Conservation (phyloP, 1,140 invertebrate genomes). For the Maconellicoccus hirsutus region DNA sequence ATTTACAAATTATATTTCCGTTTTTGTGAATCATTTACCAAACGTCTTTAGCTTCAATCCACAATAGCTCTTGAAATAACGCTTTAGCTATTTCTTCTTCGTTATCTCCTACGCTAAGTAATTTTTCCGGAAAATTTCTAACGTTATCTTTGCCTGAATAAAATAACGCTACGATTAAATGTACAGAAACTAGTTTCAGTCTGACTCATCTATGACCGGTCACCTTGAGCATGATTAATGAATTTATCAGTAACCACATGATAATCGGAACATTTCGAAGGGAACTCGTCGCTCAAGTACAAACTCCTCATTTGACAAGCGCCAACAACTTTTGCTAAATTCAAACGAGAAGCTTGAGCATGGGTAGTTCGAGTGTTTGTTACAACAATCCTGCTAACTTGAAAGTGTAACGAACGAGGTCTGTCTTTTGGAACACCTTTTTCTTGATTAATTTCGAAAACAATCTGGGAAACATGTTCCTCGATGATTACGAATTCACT, state of each 20-base stretch:
- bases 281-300: constrained; percentile 61
- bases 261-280: constrained; percentile 49
- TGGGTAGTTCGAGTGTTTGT: constrained; percentile 66
- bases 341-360: constrained; percentile 47
- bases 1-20: no score
- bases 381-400: constrained; percentile 63
- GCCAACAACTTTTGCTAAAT: constrained; percentile 60
- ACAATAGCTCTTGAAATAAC: constrained; percentile 54
- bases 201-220: no score
- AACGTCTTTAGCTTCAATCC: constrained; percentile 69
- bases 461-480: constrained; percentile 40
- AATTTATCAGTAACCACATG: constrained; percentile 61
- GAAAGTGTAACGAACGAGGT: constrained; percentile 66
- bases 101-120: constrained; percentile 35
- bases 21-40: constrained; percentile 42
- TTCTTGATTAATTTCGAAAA: constrained; percentile 55
- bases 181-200: no score
- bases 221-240: constrained; percentile 55
- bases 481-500: background rate
- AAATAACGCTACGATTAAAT: constrained; percentile 28
- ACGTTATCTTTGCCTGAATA: constrained; percentile 43
- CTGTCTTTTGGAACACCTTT: constrained; percentile 63
- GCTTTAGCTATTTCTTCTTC: constrained; percentile 38
- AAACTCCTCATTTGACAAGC: constrained; percentile 57
- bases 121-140: constrained; percentile 33